These are phyloP conservation scores for Aspiorhynchus laticeps DNA, from an alignment of 2,113 vertebrate genomes.

Conservation along the genomic window DNA sequence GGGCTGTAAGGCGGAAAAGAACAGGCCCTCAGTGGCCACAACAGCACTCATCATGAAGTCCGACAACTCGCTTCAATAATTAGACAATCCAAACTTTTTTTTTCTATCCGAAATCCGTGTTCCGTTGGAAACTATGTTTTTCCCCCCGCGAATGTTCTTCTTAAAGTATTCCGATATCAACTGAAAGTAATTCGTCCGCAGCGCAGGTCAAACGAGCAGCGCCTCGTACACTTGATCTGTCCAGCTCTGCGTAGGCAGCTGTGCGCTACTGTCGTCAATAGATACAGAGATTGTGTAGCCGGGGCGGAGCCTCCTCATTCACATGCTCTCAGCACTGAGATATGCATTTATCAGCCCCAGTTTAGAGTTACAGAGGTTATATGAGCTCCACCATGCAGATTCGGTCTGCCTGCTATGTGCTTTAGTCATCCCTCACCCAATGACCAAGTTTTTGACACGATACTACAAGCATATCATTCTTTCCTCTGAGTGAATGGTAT, in stretches of 20 bases:
- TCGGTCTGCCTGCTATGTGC: background rate
- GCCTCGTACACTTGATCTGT: slow-evolving; percentile 23
- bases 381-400: background rate
- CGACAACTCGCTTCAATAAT: background rate
- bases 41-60: slow-evolving; percentile 57
- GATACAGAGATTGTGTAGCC: background rate
- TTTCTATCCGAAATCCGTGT: background rate
- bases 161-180: background rate
- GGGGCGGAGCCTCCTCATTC: slow-evolving; percentile 3
- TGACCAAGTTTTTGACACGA: too few species aligned
- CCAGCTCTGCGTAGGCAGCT: background rate
- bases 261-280: background rate
- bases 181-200: background rate
- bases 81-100: background rate
- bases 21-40: slow-evolving; percentile 66
- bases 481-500: too few species aligned
- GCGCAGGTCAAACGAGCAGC: background rate
- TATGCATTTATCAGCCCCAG: background rate
- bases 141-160: background rate
- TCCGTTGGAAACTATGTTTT: background rate
- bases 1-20: slow-evolving; percentile 76
- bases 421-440: background rate
- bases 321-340: slow-evolving; percentile 31
- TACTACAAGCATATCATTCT: too few species aligned
- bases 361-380: background rate